Evolutionary conservation across 2,797 vertebrate species (phyloP).

Genomic region (Mus minutoides): DNA sequence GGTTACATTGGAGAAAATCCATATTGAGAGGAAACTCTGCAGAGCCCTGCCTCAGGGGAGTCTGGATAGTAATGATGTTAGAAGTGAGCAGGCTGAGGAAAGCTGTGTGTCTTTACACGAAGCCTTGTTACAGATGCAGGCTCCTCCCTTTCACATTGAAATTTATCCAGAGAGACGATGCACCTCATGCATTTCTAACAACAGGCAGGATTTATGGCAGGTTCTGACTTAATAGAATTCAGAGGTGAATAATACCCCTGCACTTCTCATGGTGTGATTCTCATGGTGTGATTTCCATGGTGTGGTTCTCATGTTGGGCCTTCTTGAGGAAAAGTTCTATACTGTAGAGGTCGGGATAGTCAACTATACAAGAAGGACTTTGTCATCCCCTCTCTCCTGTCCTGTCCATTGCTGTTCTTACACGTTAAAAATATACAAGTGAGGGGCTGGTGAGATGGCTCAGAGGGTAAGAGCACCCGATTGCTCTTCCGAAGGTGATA

Average conservation of each 20-base stretch:
- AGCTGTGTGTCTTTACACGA: background rate
- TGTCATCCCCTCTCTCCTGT: background rate
- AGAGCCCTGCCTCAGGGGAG: background rate
- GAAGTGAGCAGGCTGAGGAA: background rate
- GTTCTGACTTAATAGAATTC: background rate
- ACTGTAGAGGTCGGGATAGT: background rate
- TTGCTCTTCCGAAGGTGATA: no score
- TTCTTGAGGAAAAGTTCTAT: background rate
- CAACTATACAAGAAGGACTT: background rate
- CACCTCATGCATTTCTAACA: background rate
- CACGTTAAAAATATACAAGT: conserved; percentile 30
- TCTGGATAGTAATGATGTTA: background rate
- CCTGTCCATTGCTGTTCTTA: conserved; percentile 11
- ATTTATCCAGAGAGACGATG: background rate
- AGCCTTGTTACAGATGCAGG: background rate
- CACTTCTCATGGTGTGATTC: background rate
- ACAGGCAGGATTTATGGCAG: background rate
- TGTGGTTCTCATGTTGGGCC: background rate
- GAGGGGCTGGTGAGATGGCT: no score
- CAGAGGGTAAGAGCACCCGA: no score
- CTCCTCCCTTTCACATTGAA: background rate
- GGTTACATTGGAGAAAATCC: background rate
- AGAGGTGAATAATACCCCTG: background rate
- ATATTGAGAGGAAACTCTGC: background rate
- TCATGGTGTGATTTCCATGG: background rate